Percentiles rank a stretch among this genome's conserved stretches.
These are phyloP conservation scores for Leucoraja erinaceus DNA, from an alignment of 2,113 vertebrate genomes.

Conservation along the genomic window DNA sequence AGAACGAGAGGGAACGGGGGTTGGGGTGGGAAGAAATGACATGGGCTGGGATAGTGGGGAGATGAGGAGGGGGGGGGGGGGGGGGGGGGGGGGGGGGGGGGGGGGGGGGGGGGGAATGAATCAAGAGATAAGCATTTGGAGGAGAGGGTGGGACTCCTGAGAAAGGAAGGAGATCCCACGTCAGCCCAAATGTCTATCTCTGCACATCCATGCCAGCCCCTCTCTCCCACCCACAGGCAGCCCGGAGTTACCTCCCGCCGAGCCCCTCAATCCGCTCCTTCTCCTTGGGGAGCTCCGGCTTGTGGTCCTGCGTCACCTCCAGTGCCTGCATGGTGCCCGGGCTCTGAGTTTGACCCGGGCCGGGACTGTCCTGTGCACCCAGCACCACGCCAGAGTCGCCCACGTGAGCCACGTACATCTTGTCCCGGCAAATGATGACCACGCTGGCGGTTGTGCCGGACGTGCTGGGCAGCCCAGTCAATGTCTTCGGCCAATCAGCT, in stretches of 20 bases:
- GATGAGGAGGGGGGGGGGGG: too few relatives aligned
- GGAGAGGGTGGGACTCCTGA: too few relatives aligned
- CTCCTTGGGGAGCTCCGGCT: conserved; percentile 91
- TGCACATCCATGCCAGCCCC: not conserved
- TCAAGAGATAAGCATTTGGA: too few relatives aligned
- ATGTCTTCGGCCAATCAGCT: conserved; percentile 97
- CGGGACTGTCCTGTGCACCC: conserved; percentile 76
- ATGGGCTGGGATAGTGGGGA: conserved; percentile 28
- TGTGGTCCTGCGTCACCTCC: conserved; percentile 94
- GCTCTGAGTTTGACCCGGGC: conserved; percentile 43
- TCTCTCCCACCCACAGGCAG: not conserved
- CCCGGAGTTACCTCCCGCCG: conserved; percentile 76
- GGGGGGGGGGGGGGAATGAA: too few relatives aligned
- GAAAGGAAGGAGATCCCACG: not conserved
- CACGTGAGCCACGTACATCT: conserved; percentile 92
- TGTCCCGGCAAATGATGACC: conserved; percentile 83
- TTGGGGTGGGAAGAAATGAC: not conserved
- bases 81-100: too few relatives aligned
- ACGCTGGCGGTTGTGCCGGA: conserved; percentile 93
- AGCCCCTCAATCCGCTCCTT: conserved; percentile 90
- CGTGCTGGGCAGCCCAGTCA: conserved; percentile 90
- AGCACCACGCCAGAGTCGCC: conserved; percentile 93
- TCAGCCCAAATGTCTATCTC: not conserved
- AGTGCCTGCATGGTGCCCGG: conserved; percentile 79
- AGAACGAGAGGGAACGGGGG: not conserved